Percentiles rank a stretch among this genome's conserved stretches.
Conservation (phyloP, 23 tunicate genomes). For the Phallusia fumigata region DNA sequence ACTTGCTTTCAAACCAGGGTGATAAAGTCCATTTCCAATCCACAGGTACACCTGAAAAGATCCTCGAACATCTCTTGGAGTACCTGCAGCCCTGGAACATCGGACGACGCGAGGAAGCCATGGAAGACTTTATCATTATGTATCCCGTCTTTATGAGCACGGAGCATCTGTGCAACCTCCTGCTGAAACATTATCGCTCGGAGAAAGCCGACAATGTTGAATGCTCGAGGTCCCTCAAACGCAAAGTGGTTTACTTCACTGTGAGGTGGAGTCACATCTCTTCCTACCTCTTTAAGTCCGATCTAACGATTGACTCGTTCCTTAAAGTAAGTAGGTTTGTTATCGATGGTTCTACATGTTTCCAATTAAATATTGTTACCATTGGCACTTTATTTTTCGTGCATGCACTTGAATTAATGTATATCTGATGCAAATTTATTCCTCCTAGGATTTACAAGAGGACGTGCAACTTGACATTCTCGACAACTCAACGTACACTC, state of each 20-base stretch:
- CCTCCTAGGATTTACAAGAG: constrained; percentile 14
- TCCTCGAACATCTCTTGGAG: constrained; percentile 74
- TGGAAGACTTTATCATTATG: constrained; percentile 79
- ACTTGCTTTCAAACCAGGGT: too few relatives aligned
- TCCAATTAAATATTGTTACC: background rate
- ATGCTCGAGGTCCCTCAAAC: constrained; percentile 49
- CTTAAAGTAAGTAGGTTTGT: constrained; percentile 70
- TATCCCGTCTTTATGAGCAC: constrained; percentile 54
- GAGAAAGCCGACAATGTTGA: constrained; percentile 40
- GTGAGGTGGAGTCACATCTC: constrained; percentile 94
- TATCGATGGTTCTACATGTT: too few relatives aligned
- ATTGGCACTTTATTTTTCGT: too few relatives aligned
- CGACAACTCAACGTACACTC: background rate
- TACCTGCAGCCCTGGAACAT: constrained; percentile 72
- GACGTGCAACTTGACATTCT: constrained; percentile 15
- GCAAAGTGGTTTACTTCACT: constrained; percentile 81
- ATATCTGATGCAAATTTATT: too few relatives aligned
- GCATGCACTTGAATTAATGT: too few relatives aligned
- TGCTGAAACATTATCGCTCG: constrained; percentile 66
- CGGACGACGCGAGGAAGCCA: constrained; percentile 45
- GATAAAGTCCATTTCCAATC: too few relatives aligned
- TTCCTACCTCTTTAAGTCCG: constrained; percentile 39
- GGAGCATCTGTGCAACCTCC: constrained; percentile 39
- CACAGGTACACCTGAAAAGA: constrained; percentile 75
- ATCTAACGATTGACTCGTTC: constrained; percentile 34